These are phyloP conservation scores for Poliocrania exsul DNA, from an alignment of 2,797 vertebrate species.

Conservation along the genomic window DNA sequence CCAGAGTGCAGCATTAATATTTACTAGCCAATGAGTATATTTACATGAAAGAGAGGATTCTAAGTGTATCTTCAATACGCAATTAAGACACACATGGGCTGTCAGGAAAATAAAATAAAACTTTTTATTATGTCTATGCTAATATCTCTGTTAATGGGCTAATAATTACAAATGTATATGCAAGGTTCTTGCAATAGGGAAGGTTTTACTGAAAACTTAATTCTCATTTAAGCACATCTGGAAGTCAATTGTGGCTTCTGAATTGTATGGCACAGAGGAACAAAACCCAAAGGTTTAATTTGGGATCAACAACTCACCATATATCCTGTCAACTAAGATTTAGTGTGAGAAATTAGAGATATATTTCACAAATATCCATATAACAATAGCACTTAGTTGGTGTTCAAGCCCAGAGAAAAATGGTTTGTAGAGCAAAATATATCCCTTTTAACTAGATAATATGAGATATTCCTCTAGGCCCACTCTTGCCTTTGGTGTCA, in stretches of 20 bases:
- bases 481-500: not conserved
- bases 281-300: not conserved
- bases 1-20: conserved; percentile 60
- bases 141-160: conserved; percentile 51
- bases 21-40: conserved; percentile 62
- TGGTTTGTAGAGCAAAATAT: not conserved
- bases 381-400: not conserved
- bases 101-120: conserved; percentile 57
- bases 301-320: not conserved
- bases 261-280: not conserved
- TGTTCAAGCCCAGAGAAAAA: not conserved
- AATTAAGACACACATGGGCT: conserved; percentile 61
- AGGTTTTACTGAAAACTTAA: conserved; percentile 22
- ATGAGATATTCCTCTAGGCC: not conserved
- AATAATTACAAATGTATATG: conserved; percentile 32
- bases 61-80: conserved; percentile 37
- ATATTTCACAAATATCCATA: fast-evolving
- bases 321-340: not conserved
- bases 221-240: not conserved
- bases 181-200: conserved; percentile 46
- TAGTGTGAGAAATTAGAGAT: not conserved
- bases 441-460: not conserved
- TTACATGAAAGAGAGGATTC: conserved; percentile 56
- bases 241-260: not conserved
- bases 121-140: conserved; percentile 42